A percentile compares a stretch with the other conserved stretches of the same genome.
These are phyloP conservation scores for Protosalanx chinensis DNA, from an alignment of 2,797 vertebrate genomes.

Conservation along the genomic window DNA sequence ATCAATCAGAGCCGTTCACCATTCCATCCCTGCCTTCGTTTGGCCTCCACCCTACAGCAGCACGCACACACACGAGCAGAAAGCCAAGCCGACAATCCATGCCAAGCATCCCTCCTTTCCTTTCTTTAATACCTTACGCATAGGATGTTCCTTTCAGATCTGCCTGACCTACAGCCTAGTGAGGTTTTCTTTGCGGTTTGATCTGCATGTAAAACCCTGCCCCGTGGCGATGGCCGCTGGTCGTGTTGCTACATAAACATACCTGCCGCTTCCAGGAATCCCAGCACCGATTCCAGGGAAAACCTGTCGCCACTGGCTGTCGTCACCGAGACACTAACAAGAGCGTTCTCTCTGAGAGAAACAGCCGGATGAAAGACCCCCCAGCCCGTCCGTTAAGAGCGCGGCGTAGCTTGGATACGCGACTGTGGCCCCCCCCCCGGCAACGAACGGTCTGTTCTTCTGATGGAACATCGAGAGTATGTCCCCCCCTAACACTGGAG, in stretches of 20 bases:
- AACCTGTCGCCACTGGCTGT: background rate
- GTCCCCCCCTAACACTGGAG: background rate
- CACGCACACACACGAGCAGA: background rate
- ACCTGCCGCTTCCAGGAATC: constrained; percentile 33
- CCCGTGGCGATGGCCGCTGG: no score
- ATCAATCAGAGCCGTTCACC: background rate
- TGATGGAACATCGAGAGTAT: constrained; percentile 14
- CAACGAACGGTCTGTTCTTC: constrained; percentile 13
- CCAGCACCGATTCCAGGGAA: background rate
- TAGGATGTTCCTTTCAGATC: background rate
- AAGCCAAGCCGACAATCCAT: background rate
- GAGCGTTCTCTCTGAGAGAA: background rate
- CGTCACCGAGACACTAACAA: constrained; percentile 11
- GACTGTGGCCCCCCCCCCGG: no score
- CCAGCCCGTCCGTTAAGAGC: constrained; percentile 34
- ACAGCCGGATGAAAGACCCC: constrained; percentile 38
- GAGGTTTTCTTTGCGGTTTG: background rate
- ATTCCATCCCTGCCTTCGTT: background rate
- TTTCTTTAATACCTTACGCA: background rate
- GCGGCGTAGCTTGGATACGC: background rate
- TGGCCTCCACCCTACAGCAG: background rate
- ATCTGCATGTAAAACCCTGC: background rate
- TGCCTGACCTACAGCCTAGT: background rate
- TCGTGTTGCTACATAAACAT: constrained; percentile 26
- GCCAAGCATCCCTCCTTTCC: background rate